A percentile compares a stretch with the other conserved stretches of the same genome.
These are phyloP conservation scores for Enteromius trimaculatus DNA, from an alignment of 2,797 vertebrate species.

Conservation along the genomic window DNA sequence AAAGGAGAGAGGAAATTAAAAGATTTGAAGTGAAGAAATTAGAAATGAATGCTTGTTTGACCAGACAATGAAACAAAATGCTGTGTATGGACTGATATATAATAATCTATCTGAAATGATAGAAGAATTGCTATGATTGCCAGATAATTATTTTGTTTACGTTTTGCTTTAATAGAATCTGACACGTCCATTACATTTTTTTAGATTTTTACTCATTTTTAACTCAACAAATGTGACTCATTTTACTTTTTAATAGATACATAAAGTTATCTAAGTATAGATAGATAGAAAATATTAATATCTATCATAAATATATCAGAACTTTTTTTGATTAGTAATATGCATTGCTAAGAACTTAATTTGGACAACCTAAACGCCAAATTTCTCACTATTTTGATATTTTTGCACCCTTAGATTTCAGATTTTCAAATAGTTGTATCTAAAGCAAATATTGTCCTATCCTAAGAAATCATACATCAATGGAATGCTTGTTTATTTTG, in stretches of 20 bases:
- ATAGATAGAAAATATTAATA: not conserved
- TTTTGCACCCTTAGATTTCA: no score
- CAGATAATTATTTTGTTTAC: not conserved
- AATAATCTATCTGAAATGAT: not conserved
- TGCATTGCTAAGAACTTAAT: no score
- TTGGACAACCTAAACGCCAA: no score
- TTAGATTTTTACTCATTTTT: no score
- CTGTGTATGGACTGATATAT: not conserved
- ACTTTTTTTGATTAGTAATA: no score
- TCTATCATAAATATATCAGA: no score
- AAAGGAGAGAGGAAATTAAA: constrained; percentile 43
- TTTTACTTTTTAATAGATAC: not conserved
- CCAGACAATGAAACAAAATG: constrained; percentile 13
- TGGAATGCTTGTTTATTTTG: no score
- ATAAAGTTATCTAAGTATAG: not conserved
- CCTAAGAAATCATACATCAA: no score
- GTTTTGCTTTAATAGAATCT: not conserved
- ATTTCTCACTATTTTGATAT: no score
- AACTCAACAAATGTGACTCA: no score
- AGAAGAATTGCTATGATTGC: constrained; percentile 15
- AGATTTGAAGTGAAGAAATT: constrained; percentile 17
- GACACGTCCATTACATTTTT: not conserved
- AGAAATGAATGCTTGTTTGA: constrained; percentile 39
- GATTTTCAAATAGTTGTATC: no score
- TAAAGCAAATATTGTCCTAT: no score